Percentiles rank a stretch among this genome's conserved stretches.
Evolutionary conservation across 92 coral and sea anemone genomes (phyloP).

Genomic region (Palythoa caribaeorum): DNA sequence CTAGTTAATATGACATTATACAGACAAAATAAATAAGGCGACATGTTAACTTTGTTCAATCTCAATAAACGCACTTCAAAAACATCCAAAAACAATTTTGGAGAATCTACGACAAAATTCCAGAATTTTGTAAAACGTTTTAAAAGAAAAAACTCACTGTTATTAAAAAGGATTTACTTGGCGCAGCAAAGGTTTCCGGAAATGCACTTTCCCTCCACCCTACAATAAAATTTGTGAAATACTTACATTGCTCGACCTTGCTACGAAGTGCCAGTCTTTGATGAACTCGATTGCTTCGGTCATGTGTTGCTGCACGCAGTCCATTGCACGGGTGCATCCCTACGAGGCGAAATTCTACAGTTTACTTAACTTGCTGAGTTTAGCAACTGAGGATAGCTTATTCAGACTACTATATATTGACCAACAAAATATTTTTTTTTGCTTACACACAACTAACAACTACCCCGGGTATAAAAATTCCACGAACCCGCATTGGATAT

Average conservation of each 20-base stretch:
- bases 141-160: too few species aligned
- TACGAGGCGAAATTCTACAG: neutral
- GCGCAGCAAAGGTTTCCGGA: neutral
- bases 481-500: too few species aligned
- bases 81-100: too few species aligned
- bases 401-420: neutral
- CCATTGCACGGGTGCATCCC: slow-evolving; percentile 97
- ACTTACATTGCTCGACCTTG: slow-evolving; percentile 83
- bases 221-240: neutral
- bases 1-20: too few species aligned
- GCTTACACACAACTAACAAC: too few species aligned
- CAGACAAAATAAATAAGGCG: too few species aligned
- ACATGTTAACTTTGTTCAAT: too few species aligned
- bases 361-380: neutral
- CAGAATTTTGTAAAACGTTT: too few species aligned
- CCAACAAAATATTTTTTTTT: too few species aligned
- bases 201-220: neutral
- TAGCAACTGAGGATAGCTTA: neutral
- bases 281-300: slow-evolving; percentile 93
- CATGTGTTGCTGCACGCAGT: slow-evolving; percentile 86
- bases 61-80: too few species aligned
- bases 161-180: neutral
- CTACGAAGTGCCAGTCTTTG: slow-evolving; percentile 95
- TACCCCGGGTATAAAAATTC: too few species aligned
- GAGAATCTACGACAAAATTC: too few species aligned